Base-by-base conservation (phyloP, 2,888 invertebrate species). In the Frankliniella fusca region DNA sequence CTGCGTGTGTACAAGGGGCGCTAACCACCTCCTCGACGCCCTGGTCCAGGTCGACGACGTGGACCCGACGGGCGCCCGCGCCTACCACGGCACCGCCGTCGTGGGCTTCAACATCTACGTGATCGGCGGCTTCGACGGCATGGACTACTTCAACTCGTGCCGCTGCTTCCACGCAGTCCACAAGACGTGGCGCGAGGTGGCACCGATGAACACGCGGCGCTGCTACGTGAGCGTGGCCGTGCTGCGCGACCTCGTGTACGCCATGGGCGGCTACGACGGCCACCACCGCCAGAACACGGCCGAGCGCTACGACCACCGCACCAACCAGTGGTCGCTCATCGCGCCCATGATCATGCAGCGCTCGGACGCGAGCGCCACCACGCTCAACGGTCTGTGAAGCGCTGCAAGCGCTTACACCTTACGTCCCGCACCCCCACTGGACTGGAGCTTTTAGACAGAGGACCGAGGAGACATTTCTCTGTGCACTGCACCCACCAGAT, bases 41-140 rank as follows among this genome's bases (percentile, higher is more conserved):
- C 97, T 96, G 96, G 94, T 96, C 81, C 92, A 92, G 90, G 92
- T 94, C 15, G 91, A 92, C 84, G 94, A 95, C 86, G 93, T 94
- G 80, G 96, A 96, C 88, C 93, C 94, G 3, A 91, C 92, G 18
- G 96, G 96, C 48, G 95, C 97, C 0, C 90, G 97, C 82, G 97
- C 97, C 0, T 97, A 97, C 87, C 97, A 97, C 87, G 97, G 97
- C n/a, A 95, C 96, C 0, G 96, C 95, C 0, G 95, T 97, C 0
- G 91, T 97, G 0, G 95, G 94, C 0, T 92, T 91, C 85, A 93
- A 94, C 86, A 95, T 98, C 84, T 97, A 94, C 88, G 93, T 96
- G 8, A 94, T 97, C 84, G 97, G 98, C 0, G 97, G 97, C 8
- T 97, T 97, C 87, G 95, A 97, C 86, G 97, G 97, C n/a, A 91